Evolutionary conservation across 2,113 vertebrate genomes (phyloP).

Genomic region (Antennarius striatus): DNA sequence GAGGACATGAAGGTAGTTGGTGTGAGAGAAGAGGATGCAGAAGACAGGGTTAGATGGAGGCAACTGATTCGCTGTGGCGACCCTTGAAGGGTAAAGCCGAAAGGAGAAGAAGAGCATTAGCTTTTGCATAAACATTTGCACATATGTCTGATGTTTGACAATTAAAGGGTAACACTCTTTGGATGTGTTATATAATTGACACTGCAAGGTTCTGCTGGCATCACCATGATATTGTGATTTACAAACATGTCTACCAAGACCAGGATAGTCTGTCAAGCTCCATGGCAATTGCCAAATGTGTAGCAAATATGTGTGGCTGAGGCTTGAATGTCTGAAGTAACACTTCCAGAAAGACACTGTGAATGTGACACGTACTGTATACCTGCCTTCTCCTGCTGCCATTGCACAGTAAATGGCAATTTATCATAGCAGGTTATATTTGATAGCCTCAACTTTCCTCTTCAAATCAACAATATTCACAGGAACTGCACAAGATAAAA

Average conservation of each 20-base stretch:
- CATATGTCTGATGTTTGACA: constrained; percentile 14
- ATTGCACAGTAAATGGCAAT: constrained; percentile 73
- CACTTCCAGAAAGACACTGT: constrained; percentile 58
- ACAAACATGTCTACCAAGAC: constrained; percentile 56
- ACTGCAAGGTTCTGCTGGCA: constrained; percentile 54
- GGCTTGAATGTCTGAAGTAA: constrained; percentile 49
- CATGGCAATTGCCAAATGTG: constrained; percentile 63
- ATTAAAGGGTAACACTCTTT: constrained; percentile 17
- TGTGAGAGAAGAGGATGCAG: no score
- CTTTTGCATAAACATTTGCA: no score
- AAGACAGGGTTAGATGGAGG: no score
- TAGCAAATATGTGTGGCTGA: constrained; percentile 51
- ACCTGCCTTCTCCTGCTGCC: constrained; percentile 69
- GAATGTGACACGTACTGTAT: constrained; percentile 48
- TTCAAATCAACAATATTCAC: constrained; percentile 59
- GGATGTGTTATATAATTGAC: constrained; percentile 27
- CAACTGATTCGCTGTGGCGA: no score
- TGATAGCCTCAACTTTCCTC: constrained; percentile 64
- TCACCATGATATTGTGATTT: constrained; percentile 51
- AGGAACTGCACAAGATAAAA: constrained; percentile 58
- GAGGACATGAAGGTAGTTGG: no score
- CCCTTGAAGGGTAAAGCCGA: no score
- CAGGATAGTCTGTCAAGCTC: constrained; percentile 65
- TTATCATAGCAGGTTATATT: constrained; percentile 70
- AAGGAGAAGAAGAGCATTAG: no score